phyloP scores from a whole-genome alignment of 2,113 vertebrate genomes.

The Pipa parva region DNA sequence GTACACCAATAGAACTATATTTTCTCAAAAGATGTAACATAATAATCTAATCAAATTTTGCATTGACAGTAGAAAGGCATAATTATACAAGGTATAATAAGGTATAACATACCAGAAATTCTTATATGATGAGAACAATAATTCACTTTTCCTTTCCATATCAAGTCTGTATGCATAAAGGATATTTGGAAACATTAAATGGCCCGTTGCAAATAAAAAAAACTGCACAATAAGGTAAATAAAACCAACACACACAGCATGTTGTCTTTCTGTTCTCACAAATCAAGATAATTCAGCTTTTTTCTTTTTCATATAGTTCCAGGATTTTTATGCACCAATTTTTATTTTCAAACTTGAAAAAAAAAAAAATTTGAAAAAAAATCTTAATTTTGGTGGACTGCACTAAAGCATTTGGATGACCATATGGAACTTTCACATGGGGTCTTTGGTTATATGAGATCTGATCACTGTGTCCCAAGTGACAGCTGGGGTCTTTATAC shows the following conservation, averaged over 20 bases:
- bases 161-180: neutral
- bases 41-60: constrained; percentile 62
- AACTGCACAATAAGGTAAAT: neutral
- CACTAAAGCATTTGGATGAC: constrained; percentile 96
- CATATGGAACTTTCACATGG: constrained; percentile 98
- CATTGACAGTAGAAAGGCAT: constrained; percentile 51
- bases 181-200: neutral
- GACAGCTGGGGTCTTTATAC: constrained; percentile 99
- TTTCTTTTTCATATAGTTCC: constrained; percentile 42
- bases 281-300: constrained; percentile 36
- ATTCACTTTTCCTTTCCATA: neutral
- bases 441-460: constrained; percentile 96
- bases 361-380: constrained; percentile 53
- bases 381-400: constrained; percentile 72
- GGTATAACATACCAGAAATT: neutral
- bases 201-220: neutral
- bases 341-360: constrained; percentile 75
- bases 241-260: neutral
- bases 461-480: constrained; percentile 96
- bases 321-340: constrained; percentile 52
- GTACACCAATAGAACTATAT: constrained; percentile 56
- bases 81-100: neutral
- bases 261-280: neutral
- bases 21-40: constrained; percentile 54
- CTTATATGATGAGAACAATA: neutral